Evolutionary conservation across 2,888 invertebrate species (phyloP), one percentile per base, ranked within the genome.

Genomic region (Pammene aurita): DNA sequence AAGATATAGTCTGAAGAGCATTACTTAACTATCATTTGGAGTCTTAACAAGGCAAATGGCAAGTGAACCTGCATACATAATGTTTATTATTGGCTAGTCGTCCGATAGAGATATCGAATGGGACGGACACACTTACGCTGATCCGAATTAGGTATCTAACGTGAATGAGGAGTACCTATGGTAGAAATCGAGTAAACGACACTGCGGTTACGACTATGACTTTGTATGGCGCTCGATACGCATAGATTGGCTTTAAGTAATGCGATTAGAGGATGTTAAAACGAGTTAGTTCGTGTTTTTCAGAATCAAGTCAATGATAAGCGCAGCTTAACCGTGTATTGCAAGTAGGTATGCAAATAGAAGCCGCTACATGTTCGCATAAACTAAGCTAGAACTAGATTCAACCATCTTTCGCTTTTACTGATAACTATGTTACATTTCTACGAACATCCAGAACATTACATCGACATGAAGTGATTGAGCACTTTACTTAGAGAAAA

Each of bases 61-160:
- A 50, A 34, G 44, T 48, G 38, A 41, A 50, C 56, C 63, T 75
- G 75, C 77, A 80, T 81, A 78, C 74, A 79, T 81, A 78, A 78
- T 75, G 75, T 81, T 80, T 79, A 82, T 79, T 80, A 82, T 78
- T 74, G 73, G 74, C 71, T 61, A 34, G 74, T 70, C 73, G 67
- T 63, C 72, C 72, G 77, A 78, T 81, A 75, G 75, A 82, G 80
- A 81, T 80, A 80, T 83, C 78, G 75, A 74, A 77, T 77, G 75
- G 77, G 80, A 81, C 78, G 74, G 74, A 70, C 74, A 77, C 78
- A 81, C 80, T 83, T 78, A 80, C 74, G 74, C 74, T 76, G 80
- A 77, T 82, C 81, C 77, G 82, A 84, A 85, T 84, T 82, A 54
- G 54, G 54, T 52, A 76, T 71, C 73, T 76, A 79, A 78, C 76